Base-by-base conservation (phyloP, 92 coral and sea anemone genomes). In the Zoanthus solanderi region DNA sequence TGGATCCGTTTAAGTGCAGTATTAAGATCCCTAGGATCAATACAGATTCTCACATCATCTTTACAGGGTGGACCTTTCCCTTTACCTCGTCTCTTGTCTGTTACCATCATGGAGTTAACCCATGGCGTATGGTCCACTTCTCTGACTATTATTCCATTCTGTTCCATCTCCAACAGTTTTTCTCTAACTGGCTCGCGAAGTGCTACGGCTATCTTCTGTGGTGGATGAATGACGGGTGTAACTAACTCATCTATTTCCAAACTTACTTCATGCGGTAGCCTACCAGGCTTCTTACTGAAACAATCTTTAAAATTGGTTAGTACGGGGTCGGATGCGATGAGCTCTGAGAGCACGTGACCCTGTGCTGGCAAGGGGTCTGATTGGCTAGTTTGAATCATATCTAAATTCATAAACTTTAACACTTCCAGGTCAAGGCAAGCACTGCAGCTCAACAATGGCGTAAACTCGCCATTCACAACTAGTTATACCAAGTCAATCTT, bases 381-480 rank as follows among this genome's bases (percentile, higher is more conserved):
- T 6, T 48, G 76, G 10, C 1, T 34, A 42, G 48, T 32, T 14
- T 10, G 79, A 5, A 77, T 72, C 28, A 42, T 14, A 17, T 73
- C 54, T 44, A 73, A 13, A 52, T 91, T 91, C 95, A 91, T 93
- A 76, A 93, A 93, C 72, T 80, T 45, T 52, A 93, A 83, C 60
- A 93, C 94, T 88, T 93, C 95, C 37, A 23, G 73, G 85, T 93
- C 92, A 45, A 93, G 83, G 31, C 92, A 93, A 50, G 92, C 93
- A 88, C 85, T 92, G 82, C 91, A 91, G 32, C 92, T 90, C 63
- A 93, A 76, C 63, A 88, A 76, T 52, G 95, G 93, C 45, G 87
- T 92, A 68, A 90, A 90, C 18, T 92, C 88, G 28, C 91, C 86
- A 4, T 90, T 75, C 42, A 86, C 93, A 63, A 63, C 69, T 18